Base-by-base conservation (phyloP, 2,797 vertebrate genomes). In the Acropternis orthonyx region DNA sequence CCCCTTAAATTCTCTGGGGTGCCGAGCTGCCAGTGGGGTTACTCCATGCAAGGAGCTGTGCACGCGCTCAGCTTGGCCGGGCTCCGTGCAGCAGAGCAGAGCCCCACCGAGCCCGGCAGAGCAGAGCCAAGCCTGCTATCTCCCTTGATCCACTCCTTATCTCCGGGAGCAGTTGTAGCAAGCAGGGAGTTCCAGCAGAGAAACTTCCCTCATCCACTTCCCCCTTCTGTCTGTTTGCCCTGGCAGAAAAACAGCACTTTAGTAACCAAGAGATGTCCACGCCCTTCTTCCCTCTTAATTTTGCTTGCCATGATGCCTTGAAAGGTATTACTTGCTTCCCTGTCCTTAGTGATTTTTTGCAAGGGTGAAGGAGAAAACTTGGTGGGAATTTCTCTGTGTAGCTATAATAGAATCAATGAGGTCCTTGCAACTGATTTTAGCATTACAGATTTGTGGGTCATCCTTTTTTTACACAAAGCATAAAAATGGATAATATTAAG, bases 221-320 rank as follows among this genome's bases (percentile, higher is more conserved):
- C 77, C 93, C 69, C 59, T 95, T 92, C 89, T 86, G 76, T 88
- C 94, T 94, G 72, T 89, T 95, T 95, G 92, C 80, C 85, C 95
- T 95, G 88, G 92, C 93, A 92, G 76, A 69, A 81, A 68, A 77
- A 85, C 74, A 86, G 61, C 30, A 2, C 32, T 93, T 52, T 3
- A 89, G 89, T 41, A 91, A 91, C 77, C 73, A 86, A 19, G 30
- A 89, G 54, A 88, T 72, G 36, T 73, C 56, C 74, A 69, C 59
- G 55, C 17, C 7, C 54, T 54, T 58, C 89, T 84, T 83, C 82
- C 23, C 12, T 89, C 67, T 55, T 41, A 48, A 19, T 56, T 89
- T 83, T 48, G 52, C 18, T 82, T 62, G 43, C 48, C 52, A 58
- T 52, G 37, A 58, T 72, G 72, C 21, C 44, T 58, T 28, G 13